phyloP scores from a whole-genome alignment of 2,888 invertebrate genomes.

The Hemistola chrysoprasaria region DNA sequence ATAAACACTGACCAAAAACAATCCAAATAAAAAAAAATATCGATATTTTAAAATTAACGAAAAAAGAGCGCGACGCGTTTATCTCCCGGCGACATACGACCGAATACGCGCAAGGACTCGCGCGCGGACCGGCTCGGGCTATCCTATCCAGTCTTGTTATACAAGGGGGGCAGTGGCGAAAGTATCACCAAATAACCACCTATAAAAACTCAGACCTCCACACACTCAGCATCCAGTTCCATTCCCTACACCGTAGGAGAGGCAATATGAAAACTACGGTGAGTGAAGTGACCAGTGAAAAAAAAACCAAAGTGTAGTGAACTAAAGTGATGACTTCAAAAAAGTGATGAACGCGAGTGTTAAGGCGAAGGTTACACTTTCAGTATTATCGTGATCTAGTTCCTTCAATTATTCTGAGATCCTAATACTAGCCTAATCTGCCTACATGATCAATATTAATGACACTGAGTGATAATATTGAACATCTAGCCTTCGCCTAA shows the following conservation, averaged over 20 bases:
- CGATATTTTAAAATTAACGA: background rate
- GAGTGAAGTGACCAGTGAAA: conserved; percentile 47
- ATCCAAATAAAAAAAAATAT: conserved; percentile 6
- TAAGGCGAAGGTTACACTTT: too few relatives aligned
- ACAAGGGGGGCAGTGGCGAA: conserved; percentile 75
- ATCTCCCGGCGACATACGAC: conserved; percentile 50
- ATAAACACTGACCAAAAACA: conserved; percentile 1
- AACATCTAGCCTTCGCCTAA: too few relatives aligned
- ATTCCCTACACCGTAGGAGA: conserved; percentile 75
- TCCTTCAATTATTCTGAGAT: too few relatives aligned
- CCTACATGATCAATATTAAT: too few relatives aligned
- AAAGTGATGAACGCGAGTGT: conserved; percentile 44
- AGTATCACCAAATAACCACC: conserved; percentile 77
- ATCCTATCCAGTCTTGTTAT: conserved; percentile 37
- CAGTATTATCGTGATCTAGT: too few relatives aligned
- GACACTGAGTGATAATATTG: too few relatives aligned
- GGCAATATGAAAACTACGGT: conserved; percentile 77
- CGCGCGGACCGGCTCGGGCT: conserved; percentile 42
- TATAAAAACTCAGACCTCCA: conserved; percentile 76
- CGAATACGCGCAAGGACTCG: conserved; percentile 71
- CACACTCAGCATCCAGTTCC: conserved; percentile 71
- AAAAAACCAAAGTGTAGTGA: conserved; percentile 49
- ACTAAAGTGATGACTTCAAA: conserved; percentile 72
- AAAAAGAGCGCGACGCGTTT: conserved; percentile 55
- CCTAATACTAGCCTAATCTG: too few relatives aligned